Evolutionary conservation across 2,113 vertebrate species (phyloP).

Genomic region (Takifugu flavidus): DNA sequence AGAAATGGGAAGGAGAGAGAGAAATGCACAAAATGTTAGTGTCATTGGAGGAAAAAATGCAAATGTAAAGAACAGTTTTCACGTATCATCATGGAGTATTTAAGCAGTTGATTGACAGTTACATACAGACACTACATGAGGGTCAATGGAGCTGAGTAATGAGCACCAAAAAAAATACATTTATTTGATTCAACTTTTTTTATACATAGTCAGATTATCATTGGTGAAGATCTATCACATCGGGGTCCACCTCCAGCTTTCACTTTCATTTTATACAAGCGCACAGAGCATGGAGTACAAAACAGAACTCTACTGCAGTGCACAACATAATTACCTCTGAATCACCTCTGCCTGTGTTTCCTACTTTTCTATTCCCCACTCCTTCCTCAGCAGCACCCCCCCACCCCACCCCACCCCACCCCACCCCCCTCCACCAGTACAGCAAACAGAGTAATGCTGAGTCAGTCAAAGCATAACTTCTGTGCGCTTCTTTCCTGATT

Average conservation of each 20-base stretch:
- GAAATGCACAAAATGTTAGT: slow-evolving; percentile 78
- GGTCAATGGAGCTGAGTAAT: slow-evolving; percentile 49
- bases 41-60: slow-evolving; percentile 68
- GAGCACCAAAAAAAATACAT: slow-evolving; percentile 23
- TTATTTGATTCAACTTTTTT: slow-evolving; percentile 5
- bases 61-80: slow-evolving; percentile 50
- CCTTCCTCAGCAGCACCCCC: background rate
- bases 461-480: slow-evolving; percentile 49
- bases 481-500: slow-evolving; percentile 23
- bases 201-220: slow-evolving; percentile 4
- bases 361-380: slow-evolving; percentile 1
- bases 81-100: slow-evolving; percentile 38
- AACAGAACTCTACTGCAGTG: slow-evolving; percentile 32
- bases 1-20: slow-evolving; percentile 73
- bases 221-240: slow-evolving; percentile 5
- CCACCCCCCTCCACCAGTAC: slow-evolving; percentile 13
- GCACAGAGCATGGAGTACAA: background rate
- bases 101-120: slow-evolving; percentile 33
- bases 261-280: slow-evolving; percentile 8
- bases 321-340: slow-evolving; percentile 32
- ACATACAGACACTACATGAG: slow-evolving; percentile 31
- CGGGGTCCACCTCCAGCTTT: background rate
- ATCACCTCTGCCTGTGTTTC: slow-evolving; percentile 39
- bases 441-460: slow-evolving; percentile 54
- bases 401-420: slow-evolving; percentile 1